phyloP scores from a whole-genome alignment of 2,888 invertebrate species.

The Drosophila longiperda region DNA sequence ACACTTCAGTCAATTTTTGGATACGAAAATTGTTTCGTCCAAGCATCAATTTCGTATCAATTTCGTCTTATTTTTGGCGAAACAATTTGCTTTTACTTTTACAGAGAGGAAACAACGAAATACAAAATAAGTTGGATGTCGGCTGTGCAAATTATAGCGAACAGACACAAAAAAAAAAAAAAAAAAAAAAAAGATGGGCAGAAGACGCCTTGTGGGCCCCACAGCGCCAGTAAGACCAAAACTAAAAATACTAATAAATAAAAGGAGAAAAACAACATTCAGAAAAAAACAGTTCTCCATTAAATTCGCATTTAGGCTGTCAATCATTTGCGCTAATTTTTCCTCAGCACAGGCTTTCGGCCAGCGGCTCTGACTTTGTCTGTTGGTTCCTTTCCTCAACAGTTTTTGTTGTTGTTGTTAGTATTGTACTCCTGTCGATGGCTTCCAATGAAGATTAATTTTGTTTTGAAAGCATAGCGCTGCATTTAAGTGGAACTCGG shows the following conservation, averaged over 20 bases:
- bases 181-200: slow-evolving; percentile 7
- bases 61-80: slow-evolving; percentile 59
- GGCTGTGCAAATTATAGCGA: slow-evolving; percentile 68
- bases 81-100: slow-evolving; percentile 76
- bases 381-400: slow-evolving; percentile 16
- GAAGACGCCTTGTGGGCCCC: slow-evolving; percentile 40
- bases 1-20: slow-evolving; percentile 3
- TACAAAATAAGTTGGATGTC: slow-evolving; percentile 30
- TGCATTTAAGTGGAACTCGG: slow-evolving; percentile 68
- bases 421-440: slow-evolving; percentile 74
- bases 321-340: slow-evolving; percentile 83
- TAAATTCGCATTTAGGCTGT: slow-evolving; percentile 84
- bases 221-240: slow-evolving; percentile 32
- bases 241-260: slow-evolving; percentile 13
- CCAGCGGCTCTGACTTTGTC: slow-evolving; percentile 33
- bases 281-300: slow-evolving; percentile 72
- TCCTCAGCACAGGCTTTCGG: slow-evolving; percentile 40
- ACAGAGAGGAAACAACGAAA: slow-evolving; percentile 42
- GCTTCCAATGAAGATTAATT: slow-evolving; percentile 79
- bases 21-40: slow-evolving; percentile 21
- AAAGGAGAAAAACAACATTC: slow-evolving; percentile 10
- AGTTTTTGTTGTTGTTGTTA: slow-evolving; percentile 3
- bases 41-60: slow-evolving; percentile 75
- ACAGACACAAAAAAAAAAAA: slow-evolving; percentile 8
- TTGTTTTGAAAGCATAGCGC: slow-evolving; percentile 64